phyloP scores from a whole-genome alignment of 2,797 vertebrate genomes.

The Pipistrellus pygmaeus region DNA sequence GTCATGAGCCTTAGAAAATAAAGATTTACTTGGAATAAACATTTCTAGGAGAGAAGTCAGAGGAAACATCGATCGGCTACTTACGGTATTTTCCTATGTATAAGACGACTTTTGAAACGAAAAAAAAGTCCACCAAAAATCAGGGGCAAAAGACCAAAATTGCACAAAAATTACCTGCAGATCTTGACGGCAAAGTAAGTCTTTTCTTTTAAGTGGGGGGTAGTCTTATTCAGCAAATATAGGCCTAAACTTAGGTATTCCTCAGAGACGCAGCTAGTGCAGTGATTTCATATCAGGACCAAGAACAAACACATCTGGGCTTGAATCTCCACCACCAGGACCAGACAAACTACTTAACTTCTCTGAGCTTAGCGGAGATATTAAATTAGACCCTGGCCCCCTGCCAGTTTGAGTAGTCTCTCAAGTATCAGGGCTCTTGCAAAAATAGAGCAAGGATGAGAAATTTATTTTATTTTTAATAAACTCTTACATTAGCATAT shows the following conservation, averaged over 20 bases:
- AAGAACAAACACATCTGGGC: neutral
- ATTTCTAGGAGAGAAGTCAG: constrained; percentile 3
- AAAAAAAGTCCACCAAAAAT: too few relatives aligned
- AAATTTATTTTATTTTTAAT: constrained; percentile 22
- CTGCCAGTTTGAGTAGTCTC: neutral
- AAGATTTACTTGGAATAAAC: neutral
- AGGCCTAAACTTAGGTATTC: too few relatives aligned
- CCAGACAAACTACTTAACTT: neutral
- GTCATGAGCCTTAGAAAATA: neutral
- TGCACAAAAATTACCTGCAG: too few relatives aligned
- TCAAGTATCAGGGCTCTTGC: neutral
- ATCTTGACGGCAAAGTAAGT: too few relatives aligned
- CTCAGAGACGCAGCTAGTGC: neutral
- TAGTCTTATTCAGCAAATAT: too few relatives aligned
- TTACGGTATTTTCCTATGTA: too few relatives aligned
- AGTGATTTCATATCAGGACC: neutral
- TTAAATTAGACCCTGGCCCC: neutral
- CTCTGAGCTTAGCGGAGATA: neutral
- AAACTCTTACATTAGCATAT: neutral
- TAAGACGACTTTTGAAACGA: too few relatives aligned
- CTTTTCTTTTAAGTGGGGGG: too few relatives aligned
- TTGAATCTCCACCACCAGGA: neutral
- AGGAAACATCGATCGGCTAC: neutral
- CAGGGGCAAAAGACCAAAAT: too few relatives aligned
- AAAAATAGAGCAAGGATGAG: neutral